Conservation (phyloP, 2,113 vertebrate species). For the Dascyllus trimaculatus region DNA sequence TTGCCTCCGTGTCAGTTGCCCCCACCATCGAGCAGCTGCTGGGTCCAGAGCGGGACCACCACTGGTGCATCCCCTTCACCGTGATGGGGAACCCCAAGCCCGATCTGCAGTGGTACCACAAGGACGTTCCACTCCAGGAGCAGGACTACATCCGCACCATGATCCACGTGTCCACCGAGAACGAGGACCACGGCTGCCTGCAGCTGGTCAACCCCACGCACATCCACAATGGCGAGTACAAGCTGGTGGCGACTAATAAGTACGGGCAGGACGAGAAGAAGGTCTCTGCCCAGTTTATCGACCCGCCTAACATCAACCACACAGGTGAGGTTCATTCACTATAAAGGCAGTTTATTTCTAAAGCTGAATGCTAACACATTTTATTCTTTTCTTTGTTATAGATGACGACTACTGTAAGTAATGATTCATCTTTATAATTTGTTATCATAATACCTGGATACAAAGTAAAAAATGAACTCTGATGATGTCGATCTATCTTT, state of each 20-base stretch:
- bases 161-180: conserved; percentile 91
- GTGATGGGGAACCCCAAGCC: conserved; percentile 96
- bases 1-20: conserved; percentile 87
- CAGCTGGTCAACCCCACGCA: conserved; percentile 96
- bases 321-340: conserved; percentile 53
- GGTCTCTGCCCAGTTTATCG: conserved; percentile 93
- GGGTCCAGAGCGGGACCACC: conserved; percentile 89
- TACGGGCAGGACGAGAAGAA: conserved; percentile 91
- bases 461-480: conserved; percentile 15
- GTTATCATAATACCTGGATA: not conserved
- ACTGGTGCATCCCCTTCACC: conserved; percentile 99
- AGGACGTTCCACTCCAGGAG: conserved; percentile 88
- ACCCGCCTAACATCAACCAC: conserved; percentile 87
- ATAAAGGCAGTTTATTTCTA: not conserved
- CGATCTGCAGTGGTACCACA: conserved; percentile 92
- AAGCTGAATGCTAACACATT: not conserved
- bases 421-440: not conserved
- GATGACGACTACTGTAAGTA: conserved; percentile 80
- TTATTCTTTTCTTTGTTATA: conserved; percentile 33
- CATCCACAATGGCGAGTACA: conserved; percentile 96
- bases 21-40: conserved; percentile 93
- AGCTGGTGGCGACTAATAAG: conserved; percentile 91
- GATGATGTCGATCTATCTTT: conserved; percentile 15
- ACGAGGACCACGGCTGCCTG: conserved; percentile 96
- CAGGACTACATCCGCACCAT: conserved; percentile 92